Evolutionary conservation across 2,888 invertebrate species (phyloP).

Genomic region (Sycophila texana): DNA sequence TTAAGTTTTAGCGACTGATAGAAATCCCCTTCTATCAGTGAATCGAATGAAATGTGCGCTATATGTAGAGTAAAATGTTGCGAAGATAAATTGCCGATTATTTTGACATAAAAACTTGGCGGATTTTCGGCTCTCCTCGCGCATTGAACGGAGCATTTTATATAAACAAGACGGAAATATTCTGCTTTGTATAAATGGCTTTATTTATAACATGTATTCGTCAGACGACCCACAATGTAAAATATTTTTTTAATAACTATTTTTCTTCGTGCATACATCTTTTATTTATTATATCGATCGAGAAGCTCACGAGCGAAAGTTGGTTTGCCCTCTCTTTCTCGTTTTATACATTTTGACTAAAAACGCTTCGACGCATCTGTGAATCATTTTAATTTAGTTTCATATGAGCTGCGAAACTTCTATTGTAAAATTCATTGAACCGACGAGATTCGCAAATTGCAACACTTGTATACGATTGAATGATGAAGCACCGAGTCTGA

Average conservation of each 20-base stretch:
- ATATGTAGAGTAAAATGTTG: not conserved
- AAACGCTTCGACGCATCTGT: constrained; percentile 5
- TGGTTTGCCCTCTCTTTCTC: constrained; percentile 50
- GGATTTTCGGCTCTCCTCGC: constrained; percentile 30
- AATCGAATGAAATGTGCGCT: not conserved
- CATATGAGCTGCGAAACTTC: too few relatives aligned
- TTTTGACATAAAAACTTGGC: constrained; percentile 30
- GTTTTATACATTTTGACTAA: constrained; percentile 48
- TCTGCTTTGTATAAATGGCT: constrained; percentile 71
- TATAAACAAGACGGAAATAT: constrained; percentile 60
- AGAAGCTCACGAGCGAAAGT: constrained; percentile 53
- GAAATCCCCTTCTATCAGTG: too few relatives aligned
- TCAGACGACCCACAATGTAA: constrained; percentile 39
- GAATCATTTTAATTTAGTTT: not conserved
- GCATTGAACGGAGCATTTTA: constrained; percentile 52
- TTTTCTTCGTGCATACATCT: constrained; percentile 38
- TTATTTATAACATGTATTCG: constrained; percentile 66
- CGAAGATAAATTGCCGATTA: constrained; percentile 23
- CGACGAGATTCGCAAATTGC: constrained; percentile 26
- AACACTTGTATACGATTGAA: constrained; percentile 10
- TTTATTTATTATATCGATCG: constrained; percentile 52
- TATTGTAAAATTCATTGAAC: constrained; percentile 19
- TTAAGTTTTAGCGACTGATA: too few relatives aligned
- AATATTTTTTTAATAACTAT: constrained; percentile 42
- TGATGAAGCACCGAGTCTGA: constrained; percentile 31